Base-by-base conservation (phyloP, 1,140 invertebrate species). In the Aradophagus sp. region DNA sequence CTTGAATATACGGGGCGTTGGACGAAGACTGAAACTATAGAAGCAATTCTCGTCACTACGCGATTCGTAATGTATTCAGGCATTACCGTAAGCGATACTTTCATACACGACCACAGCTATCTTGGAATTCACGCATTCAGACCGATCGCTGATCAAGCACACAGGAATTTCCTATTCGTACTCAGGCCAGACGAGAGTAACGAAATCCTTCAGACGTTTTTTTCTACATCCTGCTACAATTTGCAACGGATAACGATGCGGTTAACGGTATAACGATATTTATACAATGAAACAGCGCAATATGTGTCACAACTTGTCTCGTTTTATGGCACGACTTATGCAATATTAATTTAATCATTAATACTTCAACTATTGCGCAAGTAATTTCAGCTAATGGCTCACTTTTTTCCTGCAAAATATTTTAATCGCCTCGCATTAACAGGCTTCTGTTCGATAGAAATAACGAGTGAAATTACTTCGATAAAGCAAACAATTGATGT, bases 21-120 rank as follows among this genome's bases (percentile, higher is more conserved):
- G 61, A 66, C 66, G 50, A 61, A 20, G 68, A 42, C 56, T 66
- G 61, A 61, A 61, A 69, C 55, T 66, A 42, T 67, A 69, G 52
- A 74, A 52, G 32, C 41, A 48, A 14, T 59, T 27, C 58, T 70
- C 58, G 66, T 70, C 65, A 53, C 55, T 45, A 17, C 36, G 36
- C 61, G 50, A 62, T 41, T 35, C 38, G 47, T 61, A 74, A 58
- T 55, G 66, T 74, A 74, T 74, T 69, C 72, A 70, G 45, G 56
- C 61, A 74, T 74, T 66, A 74, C 69, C 61, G 69, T 72, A 72
- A 72, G 69, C 69, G 56, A 66, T 72, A 72, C 61, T 55, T 72
- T 72, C 55, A 63, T 61, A 55, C 48, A 66, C 61, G 14, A 72
- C 61, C 55, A 58, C 61, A 61, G 36, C 45, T 36, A 58, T 53